phyloP scores from a whole-genome alignment of 2,888 invertebrate genomes.

The Spatulosminthurus flaviceps region DNA sequence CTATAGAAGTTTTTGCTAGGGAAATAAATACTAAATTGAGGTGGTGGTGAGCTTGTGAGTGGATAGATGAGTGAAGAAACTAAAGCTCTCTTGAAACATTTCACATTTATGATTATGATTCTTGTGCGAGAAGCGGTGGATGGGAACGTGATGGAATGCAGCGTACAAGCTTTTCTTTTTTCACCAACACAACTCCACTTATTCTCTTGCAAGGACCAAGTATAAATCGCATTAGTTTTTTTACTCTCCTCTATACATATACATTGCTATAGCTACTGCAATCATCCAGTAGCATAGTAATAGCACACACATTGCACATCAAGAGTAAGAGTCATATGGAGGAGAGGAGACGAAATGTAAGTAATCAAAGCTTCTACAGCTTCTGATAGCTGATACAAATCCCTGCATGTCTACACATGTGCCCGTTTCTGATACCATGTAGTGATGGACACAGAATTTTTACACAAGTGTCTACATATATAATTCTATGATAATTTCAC shows the following conservation, averaged over 20 bases:
- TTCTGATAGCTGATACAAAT: too few relatives aligned
- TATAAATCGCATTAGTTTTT: conserved; percentile 14
- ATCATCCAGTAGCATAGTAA: too few relatives aligned
- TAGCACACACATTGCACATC: too few relatives aligned
- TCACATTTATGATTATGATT: conserved; percentile 16
- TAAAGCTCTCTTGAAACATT: neutral
- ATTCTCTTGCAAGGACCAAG: conserved; percentile 4
- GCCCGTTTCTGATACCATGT: too few relatives aligned
- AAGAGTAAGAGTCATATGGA: too few relatives aligned
- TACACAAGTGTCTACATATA: too few relatives aligned
- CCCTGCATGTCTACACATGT: too few relatives aligned
- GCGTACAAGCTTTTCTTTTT: neutral
- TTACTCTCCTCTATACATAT: neutral
- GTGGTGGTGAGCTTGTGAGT: neutral
- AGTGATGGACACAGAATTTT: too few relatives aligned
- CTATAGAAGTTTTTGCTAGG: neutral
- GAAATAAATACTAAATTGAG: conserved; percentile 20
- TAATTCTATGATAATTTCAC: too few relatives aligned
- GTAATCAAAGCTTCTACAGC: too few relatives aligned
- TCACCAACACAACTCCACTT: neutral
- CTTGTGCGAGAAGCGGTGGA: conserved; percentile 30
- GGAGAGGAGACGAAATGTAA: too few relatives aligned
- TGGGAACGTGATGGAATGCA: conserved; percentile 22
- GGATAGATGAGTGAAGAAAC: neutral
- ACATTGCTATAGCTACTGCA: neutral